Base-by-base conservation (phyloP, 2,797 vertebrate species). In the Enteromius argenteus region DNA sequence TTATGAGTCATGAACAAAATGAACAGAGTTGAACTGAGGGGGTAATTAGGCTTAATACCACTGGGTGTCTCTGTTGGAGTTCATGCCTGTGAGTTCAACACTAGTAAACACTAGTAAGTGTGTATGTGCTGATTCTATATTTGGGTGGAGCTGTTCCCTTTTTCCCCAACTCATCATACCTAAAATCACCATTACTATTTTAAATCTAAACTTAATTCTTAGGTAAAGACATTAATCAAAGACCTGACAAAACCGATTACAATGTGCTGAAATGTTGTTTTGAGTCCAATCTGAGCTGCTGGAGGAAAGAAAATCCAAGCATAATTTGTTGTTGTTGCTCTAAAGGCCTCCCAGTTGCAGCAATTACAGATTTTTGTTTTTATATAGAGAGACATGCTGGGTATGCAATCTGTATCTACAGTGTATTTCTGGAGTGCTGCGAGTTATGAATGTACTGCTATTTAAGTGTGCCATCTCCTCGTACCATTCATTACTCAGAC, bases 51-150 rank as follows among this genome's bases (percentile, higher is more conserved):
- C 60, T 71, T 60, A 39, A 19, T 81, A 51, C 73, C 79, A 82
- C 73, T 78, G 39, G 79, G 79, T 77, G 84, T 68, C 84, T 64
- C 84, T 78, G 66, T 86, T 86, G 79, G 72, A 74, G 74, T 76
- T 69, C 4, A 21, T 58, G 56, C 4, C 32, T 64, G 66, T 49
- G 23, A 73, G 9, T 44, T 60, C 35, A 27, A 14, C 4, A 35
- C 30, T 58, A 6, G 60, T 39, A 21, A 67, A 67, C 66, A 67
- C 30, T 74, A 35, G 35, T 6, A 51, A 74, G 46, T 23, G 49
- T 35, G 17, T 9, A 17, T 51, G 71, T 51, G 9, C 2, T 51
- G 2, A 4, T 51, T 73, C 46, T 74, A 49, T 46, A 35, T 79
- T 37, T 79, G 15, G 32, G 39, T 67, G 11, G 42, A 51, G 21